Percentiles rank a stretch among this genome's conserved stretches.
Conservation (phyloP, 1,140 invertebrate species). For the Tetramorium parvispinum region DNA sequence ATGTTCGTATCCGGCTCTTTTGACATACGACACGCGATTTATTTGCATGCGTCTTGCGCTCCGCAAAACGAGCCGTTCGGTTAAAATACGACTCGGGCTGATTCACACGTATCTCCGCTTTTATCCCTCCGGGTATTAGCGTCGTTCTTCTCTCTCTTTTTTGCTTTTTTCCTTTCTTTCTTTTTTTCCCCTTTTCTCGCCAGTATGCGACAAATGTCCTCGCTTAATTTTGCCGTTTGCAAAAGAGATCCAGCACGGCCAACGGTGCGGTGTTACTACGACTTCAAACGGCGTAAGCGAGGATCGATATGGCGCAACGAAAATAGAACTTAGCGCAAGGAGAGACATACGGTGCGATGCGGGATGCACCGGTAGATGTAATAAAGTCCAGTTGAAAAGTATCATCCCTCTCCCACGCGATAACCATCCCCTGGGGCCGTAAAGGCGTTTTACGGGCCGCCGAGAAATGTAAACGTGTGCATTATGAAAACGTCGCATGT, state of each 20-base stretch:
- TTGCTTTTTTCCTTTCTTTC: neutral
- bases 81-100: slow-evolving; percentile 20
- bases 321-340: slow-evolving; percentile 67
- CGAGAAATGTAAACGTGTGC: slow-evolving; percentile 24
- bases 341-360: slow-evolving; percentile 34
- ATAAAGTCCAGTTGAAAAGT: slow-evolving; percentile 48
- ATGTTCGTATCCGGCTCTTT: neutral
- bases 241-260: slow-evolving; percentile 42
- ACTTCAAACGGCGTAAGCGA: slow-evolving; percentile 41
- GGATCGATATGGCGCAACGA: slow-evolving; percentile 67
- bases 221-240: slow-evolving; percentile 29
- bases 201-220: neutral
- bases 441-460: slow-evolving; percentile 8
- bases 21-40: slow-evolving; percentile 11
- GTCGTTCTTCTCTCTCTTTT: neutral
- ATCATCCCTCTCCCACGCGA: neutral
- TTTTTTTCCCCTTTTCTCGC: neutral
- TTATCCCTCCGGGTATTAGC: neutral
- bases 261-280: slow-evolving; percentile 46
- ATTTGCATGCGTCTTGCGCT: slow-evolving; percentile 4
- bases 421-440: neutral
- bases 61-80: neutral
- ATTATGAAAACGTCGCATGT: slow-evolving; percentile 16
- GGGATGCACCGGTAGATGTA: slow-evolving; percentile 22
- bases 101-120: slow-evolving; percentile 8